phyloP scores from a whole-genome alignment of 2,888 invertebrate genomes.

The Agrochola circellaris region DNA sequence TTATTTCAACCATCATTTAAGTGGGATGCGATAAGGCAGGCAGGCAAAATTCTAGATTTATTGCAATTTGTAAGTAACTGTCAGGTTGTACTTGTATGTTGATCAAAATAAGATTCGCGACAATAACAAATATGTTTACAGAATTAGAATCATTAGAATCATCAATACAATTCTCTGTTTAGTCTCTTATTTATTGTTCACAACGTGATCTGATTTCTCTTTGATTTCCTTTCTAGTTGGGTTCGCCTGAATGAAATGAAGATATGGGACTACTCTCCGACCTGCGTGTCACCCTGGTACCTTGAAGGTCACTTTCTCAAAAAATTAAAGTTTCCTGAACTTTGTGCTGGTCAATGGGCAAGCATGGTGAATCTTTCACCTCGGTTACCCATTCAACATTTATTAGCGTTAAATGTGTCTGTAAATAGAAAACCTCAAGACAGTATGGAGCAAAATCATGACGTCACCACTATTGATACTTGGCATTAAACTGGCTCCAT shows the following conservation, averaged over 20 bases:
- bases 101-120: background rate
- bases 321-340: constrained; percentile 93
- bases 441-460: constrained; percentile 87
- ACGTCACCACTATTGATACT: constrained; percentile 81
- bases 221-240: constrained; percentile 89
- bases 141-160: background rate
- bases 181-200: background rate
- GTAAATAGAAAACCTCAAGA: constrained; percentile 88
- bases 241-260: constrained; percentile 92
- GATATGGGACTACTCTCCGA: constrained; percentile 93
- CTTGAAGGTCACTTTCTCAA: constrained; percentile 93
- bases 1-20: background rate
- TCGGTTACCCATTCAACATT: constrained; percentile 91
- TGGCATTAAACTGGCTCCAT: constrained; percentile 75
- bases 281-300: constrained; percentile 93
- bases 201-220: background rate
- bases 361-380: constrained; percentile 94
- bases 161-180: background rate
- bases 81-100: background rate
- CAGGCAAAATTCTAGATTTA: background rate
- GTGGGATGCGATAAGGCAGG: background rate
- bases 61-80: background rate
- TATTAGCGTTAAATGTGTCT: constrained; percentile 87
- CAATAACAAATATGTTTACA: too few species aligned
- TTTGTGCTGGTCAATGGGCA: constrained; percentile 95